These are phyloP conservation scores for Apogon talboti DNA, from an alignment of 2,797 vertebrate genomes.

Conservation along the genomic window DNA sequence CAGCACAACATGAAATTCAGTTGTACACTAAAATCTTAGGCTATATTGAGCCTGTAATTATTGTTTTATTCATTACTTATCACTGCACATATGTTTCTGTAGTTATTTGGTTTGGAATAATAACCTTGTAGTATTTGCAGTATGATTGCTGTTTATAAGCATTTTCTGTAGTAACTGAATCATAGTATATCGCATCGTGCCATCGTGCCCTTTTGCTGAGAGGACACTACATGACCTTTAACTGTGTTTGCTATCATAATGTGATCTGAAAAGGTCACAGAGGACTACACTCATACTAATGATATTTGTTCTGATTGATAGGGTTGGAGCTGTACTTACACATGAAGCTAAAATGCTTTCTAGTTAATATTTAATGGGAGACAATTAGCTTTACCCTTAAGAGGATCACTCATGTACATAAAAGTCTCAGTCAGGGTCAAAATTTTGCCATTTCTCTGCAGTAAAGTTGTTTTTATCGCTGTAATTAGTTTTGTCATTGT, in stretches of 20 bases:
- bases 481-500: neutral
- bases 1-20: too few species aligned
- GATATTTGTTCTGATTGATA: constrained; percentile 65
- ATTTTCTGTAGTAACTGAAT: constrained; percentile 45
- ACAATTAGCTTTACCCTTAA: constrained; percentile 30
- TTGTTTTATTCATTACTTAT: too few species aligned
- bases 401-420: constrained; percentile 4
- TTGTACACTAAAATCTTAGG: too few species aligned
- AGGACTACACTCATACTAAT: constrained; percentile 68
- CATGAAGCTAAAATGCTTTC: constrained; percentile 21
- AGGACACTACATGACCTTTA: constrained; percentile 74
- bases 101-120: neutral
- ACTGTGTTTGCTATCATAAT: constrained; percentile 70
- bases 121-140: neutral
- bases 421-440: neutral
- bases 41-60: too few species aligned
- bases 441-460: neutral
- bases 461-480: neutral
- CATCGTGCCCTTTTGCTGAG: constrained; percentile 32
- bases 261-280: constrained; percentile 75
- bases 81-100: too few species aligned
- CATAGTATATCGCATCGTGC: constrained; percentile 38
- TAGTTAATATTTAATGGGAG: constrained; percentile 49
- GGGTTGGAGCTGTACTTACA: constrained; percentile 52
- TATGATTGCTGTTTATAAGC: constrained; percentile 10